Evolutionary conservation across 2,113 vertebrate genomes (phyloP), one percentile per base, ranked within the genome.

Genomic region (Nettapus auritus): DNA sequence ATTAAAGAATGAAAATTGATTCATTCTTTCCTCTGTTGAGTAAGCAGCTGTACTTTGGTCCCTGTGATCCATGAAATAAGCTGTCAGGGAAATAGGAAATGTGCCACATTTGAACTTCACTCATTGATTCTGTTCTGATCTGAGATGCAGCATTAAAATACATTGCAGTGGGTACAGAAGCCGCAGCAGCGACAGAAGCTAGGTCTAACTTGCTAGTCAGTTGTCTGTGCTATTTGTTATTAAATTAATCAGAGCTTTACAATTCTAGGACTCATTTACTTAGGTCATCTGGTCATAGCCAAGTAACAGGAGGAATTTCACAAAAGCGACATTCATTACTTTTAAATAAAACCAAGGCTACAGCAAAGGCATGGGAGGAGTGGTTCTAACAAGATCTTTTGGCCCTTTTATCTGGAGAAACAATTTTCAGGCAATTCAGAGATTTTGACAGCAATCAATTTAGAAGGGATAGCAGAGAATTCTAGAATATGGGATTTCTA

Each of bases 11-110:
- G 97, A 96, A 98, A 98, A 98, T 95, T 92, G 95, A 97, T 98
- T 96, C 94, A 94, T 97, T 97, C 96, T 97, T 96, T 97, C 91
- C 95, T 97, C 97, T 48, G 76, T 96, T 97, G 97, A 97, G 97
- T 97, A 97, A 98, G 97, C 97, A 98, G 96, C 97, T 87, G 87
- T 93, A 93, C 93, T 96, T 93, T 91, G 85, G 77, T 97, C 96
- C 95, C 97, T 96, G 96, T 97, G 97, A 98, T 98, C 98, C 97
- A 97, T 97, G 97, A 98, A 98, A 98, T 97, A 97, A 96, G 94
- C 96, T 97, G 97, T 97, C 96, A 97, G 96, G 92, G 92, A 97
- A 96, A 93, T 84, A 96, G 97, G 97, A 97, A 96, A 96, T 62
- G 96, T 90, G 94, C 88, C 90, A 94, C 67, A 4, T 96, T 97